These are phyloP conservation scores for Saccostrea echinata DNA, from an alignment of 1,140 invertebrate genomes.

Conservation along the genomic window DNA sequence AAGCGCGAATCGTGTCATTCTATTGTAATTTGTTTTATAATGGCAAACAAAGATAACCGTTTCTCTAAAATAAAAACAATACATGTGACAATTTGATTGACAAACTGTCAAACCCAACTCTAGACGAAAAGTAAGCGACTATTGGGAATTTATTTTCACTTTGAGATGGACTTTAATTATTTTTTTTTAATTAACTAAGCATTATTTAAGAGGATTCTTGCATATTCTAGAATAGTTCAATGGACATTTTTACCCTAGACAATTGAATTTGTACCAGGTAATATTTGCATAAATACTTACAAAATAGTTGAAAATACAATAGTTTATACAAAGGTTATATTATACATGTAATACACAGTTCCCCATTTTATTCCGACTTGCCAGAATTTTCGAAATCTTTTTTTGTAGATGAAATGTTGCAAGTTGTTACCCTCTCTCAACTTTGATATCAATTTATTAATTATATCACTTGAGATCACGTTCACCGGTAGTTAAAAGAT, in stretches of 20 bases:
- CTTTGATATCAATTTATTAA: constrained; percentile 18
- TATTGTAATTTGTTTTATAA: not conserved
- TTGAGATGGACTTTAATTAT: too few relatives aligned
- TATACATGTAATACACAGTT: not conserved
- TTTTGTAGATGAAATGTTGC: not conserved
- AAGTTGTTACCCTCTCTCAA: not conserved
- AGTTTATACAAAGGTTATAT: not conserved
- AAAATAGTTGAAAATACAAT: not conserved
- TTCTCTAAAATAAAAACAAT: too few relatives aligned
- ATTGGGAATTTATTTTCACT: too few relatives aligned
- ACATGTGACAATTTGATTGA: too few relatives aligned
- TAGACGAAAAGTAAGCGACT: too few relatives aligned
- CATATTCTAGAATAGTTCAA: too few relatives aligned
- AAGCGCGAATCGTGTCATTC: not conserved
- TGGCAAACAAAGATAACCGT: not conserved
- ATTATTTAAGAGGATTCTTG: too few relatives aligned
- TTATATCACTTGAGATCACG: constrained; percentile 3
- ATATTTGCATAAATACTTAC: not conserved
- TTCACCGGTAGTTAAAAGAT: not conserved
- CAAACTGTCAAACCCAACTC: too few relatives aligned
- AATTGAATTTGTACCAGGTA: too few relatives aligned
- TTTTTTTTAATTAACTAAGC: too few relatives aligned
- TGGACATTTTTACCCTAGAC: too few relatives aligned
- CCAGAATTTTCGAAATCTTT: not conserved
- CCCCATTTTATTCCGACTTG: not conserved